Evolutionary conservation across 2,888 invertebrate species (phyloP).

Genomic region (Melieria omissa): DNA sequence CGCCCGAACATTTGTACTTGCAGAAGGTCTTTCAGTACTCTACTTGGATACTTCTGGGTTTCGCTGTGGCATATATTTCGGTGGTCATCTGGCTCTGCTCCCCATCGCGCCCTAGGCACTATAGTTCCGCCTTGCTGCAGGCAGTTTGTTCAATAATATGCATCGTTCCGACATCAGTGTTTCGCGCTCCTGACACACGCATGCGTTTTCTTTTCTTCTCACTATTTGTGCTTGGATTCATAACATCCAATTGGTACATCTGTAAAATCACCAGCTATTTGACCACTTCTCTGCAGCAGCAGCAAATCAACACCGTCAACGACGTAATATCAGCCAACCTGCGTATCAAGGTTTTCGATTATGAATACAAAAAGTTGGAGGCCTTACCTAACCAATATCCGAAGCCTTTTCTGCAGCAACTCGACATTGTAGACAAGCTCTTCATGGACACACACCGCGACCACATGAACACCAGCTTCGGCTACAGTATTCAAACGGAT

Average conservation of each 20-base stretch:
- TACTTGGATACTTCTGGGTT: constrained; percentile 51
- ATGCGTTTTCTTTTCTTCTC: constrained; percentile 50
- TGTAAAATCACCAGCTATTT: constrained; percentile 58
- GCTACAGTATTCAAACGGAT: constrained; percentile 54
- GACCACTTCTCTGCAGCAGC: constrained; percentile 45
- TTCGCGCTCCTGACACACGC: constrained; percentile 44
- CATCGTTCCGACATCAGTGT: constrained; percentile 46
- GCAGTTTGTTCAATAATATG: constrained; percentile 51
- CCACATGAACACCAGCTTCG: constrained; percentile 51
- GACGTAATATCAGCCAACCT: constrained; percentile 54
- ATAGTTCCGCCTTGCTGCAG: constrained; percentile 52
- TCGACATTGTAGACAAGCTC: constrained; percentile 41
- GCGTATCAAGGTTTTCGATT: constrained; percentile 46
- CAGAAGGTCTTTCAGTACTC: constrained; percentile 46
- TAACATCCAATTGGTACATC: constrained; percentile 55
- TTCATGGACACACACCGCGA: constrained; percentile 50
- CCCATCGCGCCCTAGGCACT: constrained; percentile 48
- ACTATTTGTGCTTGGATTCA: constrained; percentile 53
- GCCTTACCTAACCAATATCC: constrained; percentile 41
- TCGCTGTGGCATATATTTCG: constrained; percentile 48
- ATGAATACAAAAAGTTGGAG: constrained; percentile 48
- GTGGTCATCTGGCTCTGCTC: constrained; percentile 53
- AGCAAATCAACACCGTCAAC: constrained; percentile 51
- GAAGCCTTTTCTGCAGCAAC: constrained; percentile 43
- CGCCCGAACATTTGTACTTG: constrained; percentile 51